Conservation (phyloP, 2,888 invertebrate species). For the Volucella zonaria region DNA sequence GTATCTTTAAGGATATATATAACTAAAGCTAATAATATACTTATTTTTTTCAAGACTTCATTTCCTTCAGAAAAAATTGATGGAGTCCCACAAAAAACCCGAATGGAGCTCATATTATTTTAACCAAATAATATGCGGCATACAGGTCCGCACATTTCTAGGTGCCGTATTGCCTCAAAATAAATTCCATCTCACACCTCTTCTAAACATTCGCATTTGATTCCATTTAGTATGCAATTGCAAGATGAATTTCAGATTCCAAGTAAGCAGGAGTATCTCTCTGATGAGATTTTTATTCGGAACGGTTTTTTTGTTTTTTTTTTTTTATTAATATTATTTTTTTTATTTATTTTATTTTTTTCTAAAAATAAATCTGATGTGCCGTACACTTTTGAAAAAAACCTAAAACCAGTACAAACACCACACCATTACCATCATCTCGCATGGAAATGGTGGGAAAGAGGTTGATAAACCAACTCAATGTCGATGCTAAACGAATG, state of each 20-base stretch:
- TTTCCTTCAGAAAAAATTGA: no score
- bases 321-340: no score
- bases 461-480: slow-evolving; percentile 73
- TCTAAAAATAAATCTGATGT: slow-evolving; percentile 54
- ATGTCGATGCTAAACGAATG: slow-evolving; percentile 66
- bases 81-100: no score
- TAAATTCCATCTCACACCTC: slow-evolving; percentile 31
- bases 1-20: no score
- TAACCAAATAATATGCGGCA: no score
- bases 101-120: no score
- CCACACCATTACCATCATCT: slow-evolving; percentile 22
- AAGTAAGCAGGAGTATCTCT: slow-evolving; percentile 11
- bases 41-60: no score
- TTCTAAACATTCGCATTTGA: slow-evolving; percentile 8
- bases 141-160: neutral
- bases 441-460: slow-evolving; percentile 19
- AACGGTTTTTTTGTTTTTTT: no score
- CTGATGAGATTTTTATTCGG: neutral
- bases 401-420: slow-evolving; percentile 46
- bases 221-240: slow-evolving; percentile 26
- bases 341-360: neutral
- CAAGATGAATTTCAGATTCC: slow-evolving; percentile 46
- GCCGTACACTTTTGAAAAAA: slow-evolving; percentile 54
- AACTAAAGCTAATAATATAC: no score
- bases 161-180: neutral